Evolutionary conservation across 2,888 invertebrate species (phyloP).

Genomic region (Hirtodrosophila duncani): DNA sequence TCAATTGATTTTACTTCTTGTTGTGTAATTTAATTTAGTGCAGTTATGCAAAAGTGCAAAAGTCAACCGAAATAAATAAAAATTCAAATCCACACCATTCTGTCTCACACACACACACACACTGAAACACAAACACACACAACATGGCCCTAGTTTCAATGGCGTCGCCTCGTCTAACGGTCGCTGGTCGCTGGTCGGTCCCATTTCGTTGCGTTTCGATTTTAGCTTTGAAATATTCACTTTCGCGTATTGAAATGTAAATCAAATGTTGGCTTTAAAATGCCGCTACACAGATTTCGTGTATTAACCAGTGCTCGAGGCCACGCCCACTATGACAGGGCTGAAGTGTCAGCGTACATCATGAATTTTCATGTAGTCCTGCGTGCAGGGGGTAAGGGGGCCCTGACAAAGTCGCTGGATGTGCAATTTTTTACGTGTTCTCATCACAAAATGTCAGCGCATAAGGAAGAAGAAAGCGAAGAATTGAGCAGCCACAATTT

Average conservation of each 20-base stretch:
- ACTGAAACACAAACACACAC: neutral
- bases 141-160: constrained; percentile 34
- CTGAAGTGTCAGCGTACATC: constrained; percentile 55
- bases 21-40: constrained; percentile 42
- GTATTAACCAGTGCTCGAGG: constrained; percentile 35
- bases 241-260: constrained; percentile 61
- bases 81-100: constrained; percentile 45
- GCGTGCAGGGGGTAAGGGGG: too few species aligned
- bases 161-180: constrained; percentile 49
- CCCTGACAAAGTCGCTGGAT: constrained; percentile 60
- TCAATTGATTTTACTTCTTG: constrained; percentile 7
- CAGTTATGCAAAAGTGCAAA: constrained; percentile 62
- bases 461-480: neutral
- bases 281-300: constrained; percentile 50
- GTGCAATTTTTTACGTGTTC: constrained; percentile 72
- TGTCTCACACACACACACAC: neutral
- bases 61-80: constrained; percentile 58
- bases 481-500: constrained; percentile 66
- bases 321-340: constrained; percentile 37
- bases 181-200: constrained; percentile 24
- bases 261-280: constrained; percentile 61
- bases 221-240: constrained; percentile 44
- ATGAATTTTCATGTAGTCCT: constrained; percentile 68
- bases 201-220: neutral
- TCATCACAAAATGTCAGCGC: constrained; percentile 66